Evolutionary conservation across 1,140 invertebrate genomes (phyloP), one percentile per base, ranked within the genome.

Genomic region (Drosophila lacertosa): DNA sequence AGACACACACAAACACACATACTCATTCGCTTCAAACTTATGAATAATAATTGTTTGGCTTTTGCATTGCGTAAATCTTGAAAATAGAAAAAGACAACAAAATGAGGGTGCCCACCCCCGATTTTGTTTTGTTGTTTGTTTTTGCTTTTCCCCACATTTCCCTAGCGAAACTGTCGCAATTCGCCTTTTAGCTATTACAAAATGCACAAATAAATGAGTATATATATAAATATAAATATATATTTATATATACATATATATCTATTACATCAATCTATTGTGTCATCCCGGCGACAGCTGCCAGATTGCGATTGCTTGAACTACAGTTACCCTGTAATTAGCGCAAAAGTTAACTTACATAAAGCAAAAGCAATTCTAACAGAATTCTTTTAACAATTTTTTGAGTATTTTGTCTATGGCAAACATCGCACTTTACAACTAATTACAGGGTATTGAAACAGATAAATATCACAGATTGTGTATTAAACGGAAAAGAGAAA

Each of bases 61-160:
- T 74, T 74, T 77, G 77, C 81, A 86, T 86, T 86, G 81, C 81
- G 81, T 81, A 86, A 84, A 86, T 86, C 45, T 84, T 86, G 60
- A 86, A 86, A 88, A 86, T 81, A 86, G 81, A 84, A 72, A 83
- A 67, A 40, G 44, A 57, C 57, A 62, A 66, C 37, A 65, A 44
- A 42, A 57, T 10, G 35, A 57, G 37, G 15, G 10, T n/a, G n/a
- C 44, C 37, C 64, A 47, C 29, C 18, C 1, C 13, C n/a, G n/a
- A n/a, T n/a, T n/a, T n/a, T n/a, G n/a, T n/a, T n/a, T n/a, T n/a
- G n/a, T n/a, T n/a, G n/a, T n/a, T n/a, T n/a, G n/a, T n/a, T n/a
- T n/a, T n/a, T n/a, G n/a, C n/a, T n/a, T n/a, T n/a, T n/a, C n/a
- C 26, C 37, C 47, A 55, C 4, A 55, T 29, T 29, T 29, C 6